Conservation (phyloP, 2,113 vertebrate species). For the Pandion haliaetus region DNA sequence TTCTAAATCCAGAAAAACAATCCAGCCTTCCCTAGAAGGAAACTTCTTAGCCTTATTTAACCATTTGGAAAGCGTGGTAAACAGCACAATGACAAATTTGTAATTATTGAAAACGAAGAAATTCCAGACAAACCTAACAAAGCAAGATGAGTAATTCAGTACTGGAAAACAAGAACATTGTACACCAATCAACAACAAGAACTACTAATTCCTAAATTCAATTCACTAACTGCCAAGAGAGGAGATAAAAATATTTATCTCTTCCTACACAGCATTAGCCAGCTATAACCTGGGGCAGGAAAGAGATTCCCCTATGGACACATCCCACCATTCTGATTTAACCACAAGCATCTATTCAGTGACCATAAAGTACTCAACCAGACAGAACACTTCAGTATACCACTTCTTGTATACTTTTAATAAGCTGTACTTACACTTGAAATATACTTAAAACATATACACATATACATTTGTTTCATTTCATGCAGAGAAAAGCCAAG, state of each 20-base stretch:
- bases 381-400: neutral
- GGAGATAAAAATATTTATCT: neutral
- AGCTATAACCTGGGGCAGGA: neutral
- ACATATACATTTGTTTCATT: fast-evolving
- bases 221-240: constrained; percentile 12
- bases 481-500: neutral
- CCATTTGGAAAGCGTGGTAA: neutral
- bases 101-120: neutral
- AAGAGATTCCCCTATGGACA: neutral
- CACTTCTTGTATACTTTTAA: neutral
- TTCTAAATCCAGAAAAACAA: neutral
- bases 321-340: neutral
- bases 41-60: neutral
- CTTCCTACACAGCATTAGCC: neutral
- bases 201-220: constrained; percentile 4
- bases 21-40: neutral
- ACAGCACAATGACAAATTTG: neutral
- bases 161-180: neutral
- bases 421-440: neutral
- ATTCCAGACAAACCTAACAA: neutral
- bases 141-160: constrained; percentile 22
- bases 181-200: neutral
- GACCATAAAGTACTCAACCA: neutral
- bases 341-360: neutral
- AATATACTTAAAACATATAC: neutral